These are phyloP conservation scores for Pseudanteris insignis DNA, from an alignment of 2,888 invertebrate species.

Conservation along the genomic window DNA sequence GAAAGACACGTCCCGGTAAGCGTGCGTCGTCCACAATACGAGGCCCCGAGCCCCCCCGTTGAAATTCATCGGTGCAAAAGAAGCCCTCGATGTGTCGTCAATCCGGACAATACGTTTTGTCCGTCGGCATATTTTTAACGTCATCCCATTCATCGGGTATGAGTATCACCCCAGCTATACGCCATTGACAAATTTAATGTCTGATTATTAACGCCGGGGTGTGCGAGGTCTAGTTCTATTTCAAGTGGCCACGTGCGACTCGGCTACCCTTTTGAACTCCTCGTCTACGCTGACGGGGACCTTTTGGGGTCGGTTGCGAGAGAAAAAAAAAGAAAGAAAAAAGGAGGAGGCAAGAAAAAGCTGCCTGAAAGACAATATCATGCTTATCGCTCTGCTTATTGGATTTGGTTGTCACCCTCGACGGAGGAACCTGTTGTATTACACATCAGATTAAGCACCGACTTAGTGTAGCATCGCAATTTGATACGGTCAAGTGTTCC, in stretches of 20 bases:
- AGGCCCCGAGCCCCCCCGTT: slow-evolving; percentile 4
- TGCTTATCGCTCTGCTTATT: slow-evolving; percentile 60
- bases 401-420: slow-evolving; percentile 58
- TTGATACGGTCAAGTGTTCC: slow-evolving; percentile 58
- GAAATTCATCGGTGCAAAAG: slow-evolving; percentile 20
- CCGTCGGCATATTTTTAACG: slow-evolving; percentile 52
- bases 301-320: slow-evolving; percentile 22
- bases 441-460: slow-evolving; percentile 61
- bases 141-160: slow-evolving; percentile 50
- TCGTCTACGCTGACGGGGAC: slow-evolving; percentile 18
- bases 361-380: slow-evolving; percentile 52
- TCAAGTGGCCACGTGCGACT: slow-evolving; percentile 61
- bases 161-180: slow-evolving; percentile 53
- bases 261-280: slow-evolving; percentile 42
- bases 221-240: slow-evolving; percentile 51
- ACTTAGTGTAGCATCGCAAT: slow-evolving; percentile 51
- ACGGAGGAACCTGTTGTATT: slow-evolving; percentile 60
- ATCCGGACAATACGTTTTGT: slow-evolving; percentile 43
- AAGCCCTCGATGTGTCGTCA: slow-evolving; percentile 24
- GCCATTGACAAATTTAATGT: slow-evolving; percentile 66
- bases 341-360: slow-evolving; percentile 11
- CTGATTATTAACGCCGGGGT: slow-evolving; percentile 63
- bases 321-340: background rate
- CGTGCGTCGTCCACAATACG: slow-evolving; percentile 8
- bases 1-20: slow-evolving; percentile 12